Conservation (phyloP, 2,113 vertebrate genomes). For the Spea bombifrons region DNA sequence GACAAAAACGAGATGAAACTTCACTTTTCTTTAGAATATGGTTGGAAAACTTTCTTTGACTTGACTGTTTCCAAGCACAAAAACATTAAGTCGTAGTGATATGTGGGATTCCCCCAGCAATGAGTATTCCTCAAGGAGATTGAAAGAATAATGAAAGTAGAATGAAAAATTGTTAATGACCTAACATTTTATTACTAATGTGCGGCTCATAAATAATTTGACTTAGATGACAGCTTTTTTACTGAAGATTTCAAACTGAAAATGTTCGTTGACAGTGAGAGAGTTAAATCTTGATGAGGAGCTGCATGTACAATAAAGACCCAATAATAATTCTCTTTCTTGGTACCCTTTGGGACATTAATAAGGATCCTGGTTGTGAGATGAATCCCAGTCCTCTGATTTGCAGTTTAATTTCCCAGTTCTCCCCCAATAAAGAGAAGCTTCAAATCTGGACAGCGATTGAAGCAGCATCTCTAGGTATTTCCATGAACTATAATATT, state of each 20-base stretch:
- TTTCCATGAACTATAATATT: conserved; percentile 39
- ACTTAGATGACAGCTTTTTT: no score
- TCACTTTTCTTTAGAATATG: no score
- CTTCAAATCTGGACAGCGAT: conserved; percentile 38
- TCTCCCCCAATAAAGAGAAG: conserved; percentile 36
- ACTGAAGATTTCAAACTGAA: not conserved
- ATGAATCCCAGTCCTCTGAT: conserved; percentile 38
- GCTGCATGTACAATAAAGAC: conserved; percentile 12
- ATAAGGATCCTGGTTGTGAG: conserved; percentile 35
- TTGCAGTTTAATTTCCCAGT: conserved; percentile 42
- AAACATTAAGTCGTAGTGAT: no score
- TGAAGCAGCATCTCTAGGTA: conserved; percentile 42
- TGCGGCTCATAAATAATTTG: no score
- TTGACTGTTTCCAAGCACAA: no score
- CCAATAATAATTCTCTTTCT: conserved; percentile 45
- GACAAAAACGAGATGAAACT: no score
- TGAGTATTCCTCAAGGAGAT: no score
- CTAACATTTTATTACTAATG: no score
- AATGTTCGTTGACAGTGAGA: not conserved
- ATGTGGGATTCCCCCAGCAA: no score
- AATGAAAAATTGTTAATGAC: no score
- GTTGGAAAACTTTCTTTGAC: no score
- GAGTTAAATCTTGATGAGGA: conserved; percentile 20
- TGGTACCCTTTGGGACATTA: conserved; percentile 40
- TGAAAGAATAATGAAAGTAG: no score